Base-by-base conservation (phyloP, 2,797 vertebrate genomes). In the Botia kubotai region DNA sequence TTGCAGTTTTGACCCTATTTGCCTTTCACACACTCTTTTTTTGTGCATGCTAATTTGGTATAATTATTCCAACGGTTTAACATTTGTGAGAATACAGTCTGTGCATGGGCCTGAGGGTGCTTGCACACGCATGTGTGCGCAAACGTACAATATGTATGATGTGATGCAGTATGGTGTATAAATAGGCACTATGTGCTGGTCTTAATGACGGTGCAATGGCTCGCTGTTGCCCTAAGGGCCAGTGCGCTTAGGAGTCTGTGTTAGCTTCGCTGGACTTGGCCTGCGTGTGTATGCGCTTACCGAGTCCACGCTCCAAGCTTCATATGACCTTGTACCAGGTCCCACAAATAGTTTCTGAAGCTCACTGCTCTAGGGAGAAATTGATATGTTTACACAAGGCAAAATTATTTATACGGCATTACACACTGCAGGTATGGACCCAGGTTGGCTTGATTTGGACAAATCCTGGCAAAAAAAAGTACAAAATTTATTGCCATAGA, bases 301-400 rank as follows among this genome's bases (percentile, higher is more conserved):
- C 1, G 7, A 65, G 6, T 62, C 11, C 58, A 26, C 23, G n/a
- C 69, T 80, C 50, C 70, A 72, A 36, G 77, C 86, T 88, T 57
- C 75, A 43, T 74, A 76, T 86, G 87, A 89, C 89, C 88, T 88
- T 89, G 86, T 87, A 83, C 60, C 23, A 82, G 85, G 79, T 86
- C 77, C 74, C 72, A 74, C 86, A 85, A 88, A 88, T 82, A 72
- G 75, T 85, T 86, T 86, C 78, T 84, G 58, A 72, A 87, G 70
- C 72, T 81, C 14, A 80, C 74, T 62, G 79, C 76, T 70, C 70
- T 75, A 79, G 79, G 77, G 80, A 77, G 85, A 87, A 89, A 87
- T 82, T 80, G 83, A 88, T 88, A 83, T 88, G 85, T 89, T 86
- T 87, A 87, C 83, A 85, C 83, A 85, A 16, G 36, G 63, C 52